phyloP scores from a whole-genome alignment of 1,140 invertebrate species.

The Paralvinella palmiformis region DNA sequence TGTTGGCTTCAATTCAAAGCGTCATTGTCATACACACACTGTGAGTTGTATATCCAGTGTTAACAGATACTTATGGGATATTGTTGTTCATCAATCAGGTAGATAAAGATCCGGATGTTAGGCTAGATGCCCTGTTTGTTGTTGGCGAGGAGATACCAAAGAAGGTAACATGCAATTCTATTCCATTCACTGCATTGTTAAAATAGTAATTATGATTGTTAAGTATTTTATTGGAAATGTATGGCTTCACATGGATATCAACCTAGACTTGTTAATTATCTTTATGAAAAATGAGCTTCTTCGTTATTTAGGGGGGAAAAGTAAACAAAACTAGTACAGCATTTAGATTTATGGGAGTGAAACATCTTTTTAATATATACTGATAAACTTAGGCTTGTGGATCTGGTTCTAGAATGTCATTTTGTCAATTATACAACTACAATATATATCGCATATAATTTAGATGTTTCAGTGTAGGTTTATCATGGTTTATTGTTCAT shows the following conservation, averaged over 20 bases:
- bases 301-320: neutral
- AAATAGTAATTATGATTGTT: neutral
- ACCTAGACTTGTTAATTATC: neutral
- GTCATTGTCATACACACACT: too few relatives aligned
- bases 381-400: neutral
- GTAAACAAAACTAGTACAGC: neutral
- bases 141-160: slow-evolving; percentile 47
- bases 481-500: too few relatives aligned
- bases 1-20: too few relatives aligned
- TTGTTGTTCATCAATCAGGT: slow-evolving; percentile 33
- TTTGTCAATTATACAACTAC: neutral
- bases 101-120: slow-evolving; percentile 49
- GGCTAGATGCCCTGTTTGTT: slow-evolving; percentile 47
- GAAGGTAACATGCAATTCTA: slow-evolving; percentile 24
- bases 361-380: neutral
- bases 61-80: too few relatives aligned
- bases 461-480: too few relatives aligned
- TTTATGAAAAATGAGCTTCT: neutral
- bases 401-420: neutral
- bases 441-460: neutral
- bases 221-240: neutral
- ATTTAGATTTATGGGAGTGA: neutral
- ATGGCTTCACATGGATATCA: neutral
- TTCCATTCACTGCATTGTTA: neutral
- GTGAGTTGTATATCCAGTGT: too few relatives aligned